A percentile compares a stretch with the other conserved stretches of the same genome.
These are phyloP conservation scores for Nannobrachium achirus DNA, from an alignment of 2,113 vertebrate species.

Conservation along the genomic window DNA sequence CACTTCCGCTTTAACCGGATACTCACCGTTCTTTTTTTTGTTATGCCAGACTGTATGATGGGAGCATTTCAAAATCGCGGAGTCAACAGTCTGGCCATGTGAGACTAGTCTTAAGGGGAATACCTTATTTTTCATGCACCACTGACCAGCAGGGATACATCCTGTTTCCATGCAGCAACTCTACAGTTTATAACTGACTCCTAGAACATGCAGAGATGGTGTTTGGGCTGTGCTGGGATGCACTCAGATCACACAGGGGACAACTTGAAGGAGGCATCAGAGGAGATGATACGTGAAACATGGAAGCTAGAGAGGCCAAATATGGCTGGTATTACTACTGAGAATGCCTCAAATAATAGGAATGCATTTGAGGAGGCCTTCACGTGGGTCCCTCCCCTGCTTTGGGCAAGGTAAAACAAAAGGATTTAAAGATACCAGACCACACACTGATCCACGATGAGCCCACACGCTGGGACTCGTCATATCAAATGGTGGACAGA, in stretches of 20 bases:
- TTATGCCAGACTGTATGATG: too few relatives aligned
- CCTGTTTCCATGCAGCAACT: too few relatives aligned
- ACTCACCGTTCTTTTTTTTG: too few relatives aligned
- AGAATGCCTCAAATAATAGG: slow-evolving; percentile 13
- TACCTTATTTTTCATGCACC: too few relatives aligned
- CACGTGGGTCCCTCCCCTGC: slow-evolving; percentile 33
- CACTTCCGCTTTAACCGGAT: too few relatives aligned
- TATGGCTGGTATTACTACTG: slow-evolving; percentile 34
- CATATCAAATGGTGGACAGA: slow-evolving; percentile 22
- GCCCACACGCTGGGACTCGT: slow-evolving; percentile 30
- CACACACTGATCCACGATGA: slow-evolving; percentile 36
- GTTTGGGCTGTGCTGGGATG: slow-evolving; percentile 22
- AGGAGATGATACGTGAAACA: slow-evolving; percentile 8
- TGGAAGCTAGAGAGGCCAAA: slow-evolving; percentile 16
- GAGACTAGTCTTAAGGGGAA: background rate
- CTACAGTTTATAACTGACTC: too few relatives aligned
- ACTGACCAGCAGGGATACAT: too few relatives aligned
- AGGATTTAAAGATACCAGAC: slow-evolving; percentile 8
- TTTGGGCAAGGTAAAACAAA: slow-evolving; percentile 30
- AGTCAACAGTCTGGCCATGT: too few relatives aligned
- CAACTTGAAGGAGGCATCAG: slow-evolving; percentile 20
- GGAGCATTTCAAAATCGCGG: too few relatives aligned
- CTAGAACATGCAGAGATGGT: background rate
- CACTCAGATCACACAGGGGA: slow-evolving; percentile 26
- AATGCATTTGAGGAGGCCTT: background rate